Conservation (phyloP, 92 coral and sea anemone species). For the Montipora capitata region DNA sequence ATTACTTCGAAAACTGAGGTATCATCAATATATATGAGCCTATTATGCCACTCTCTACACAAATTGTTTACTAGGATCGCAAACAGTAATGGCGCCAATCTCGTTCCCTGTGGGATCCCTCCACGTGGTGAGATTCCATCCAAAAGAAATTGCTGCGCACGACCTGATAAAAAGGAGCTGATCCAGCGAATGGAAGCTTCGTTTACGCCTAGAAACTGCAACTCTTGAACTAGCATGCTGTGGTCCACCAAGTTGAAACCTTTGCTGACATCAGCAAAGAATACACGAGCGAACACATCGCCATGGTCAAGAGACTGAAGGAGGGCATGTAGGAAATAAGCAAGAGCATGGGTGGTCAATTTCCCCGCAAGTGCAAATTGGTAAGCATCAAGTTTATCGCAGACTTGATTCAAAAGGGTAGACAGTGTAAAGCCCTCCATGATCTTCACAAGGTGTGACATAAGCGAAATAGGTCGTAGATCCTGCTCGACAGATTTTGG, state of each 20-base stretch:
- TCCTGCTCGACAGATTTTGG: conserved; percentile 48
- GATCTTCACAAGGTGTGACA: too few species aligned
- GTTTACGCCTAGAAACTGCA: conserved; percentile 7
- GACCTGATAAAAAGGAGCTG: conserved; percentile 23
- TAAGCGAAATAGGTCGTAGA: too few species aligned
- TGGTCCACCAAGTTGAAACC: conserved; percentile 42
- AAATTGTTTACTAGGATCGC: too few species aligned
- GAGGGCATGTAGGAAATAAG: background rate
- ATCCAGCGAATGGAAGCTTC: conserved; percentile 27
- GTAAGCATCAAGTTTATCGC: too few species aligned
- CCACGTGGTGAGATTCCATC: background rate
- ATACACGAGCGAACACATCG: background rate
- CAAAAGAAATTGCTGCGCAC: conserved; percentile 30
- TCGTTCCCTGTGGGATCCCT: background rate
- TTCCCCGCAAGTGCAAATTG: conserved; percentile 44
- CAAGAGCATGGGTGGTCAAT: conserved; percentile 40
- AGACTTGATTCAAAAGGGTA: too few species aligned
- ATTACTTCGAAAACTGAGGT: background rate
- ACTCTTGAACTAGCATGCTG: conserved; percentile 9
- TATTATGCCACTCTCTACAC: background rate
- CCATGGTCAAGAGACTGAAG: conserved; percentile 1
- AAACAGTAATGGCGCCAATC: too few species aligned
- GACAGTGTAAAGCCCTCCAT: too few species aligned
- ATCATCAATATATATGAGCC: conserved; percentile 27
- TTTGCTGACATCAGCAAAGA: conserved; percentile 3